Conservation (phyloP, 2,888 invertebrate genomes). For the Axea sp. region DNA sequence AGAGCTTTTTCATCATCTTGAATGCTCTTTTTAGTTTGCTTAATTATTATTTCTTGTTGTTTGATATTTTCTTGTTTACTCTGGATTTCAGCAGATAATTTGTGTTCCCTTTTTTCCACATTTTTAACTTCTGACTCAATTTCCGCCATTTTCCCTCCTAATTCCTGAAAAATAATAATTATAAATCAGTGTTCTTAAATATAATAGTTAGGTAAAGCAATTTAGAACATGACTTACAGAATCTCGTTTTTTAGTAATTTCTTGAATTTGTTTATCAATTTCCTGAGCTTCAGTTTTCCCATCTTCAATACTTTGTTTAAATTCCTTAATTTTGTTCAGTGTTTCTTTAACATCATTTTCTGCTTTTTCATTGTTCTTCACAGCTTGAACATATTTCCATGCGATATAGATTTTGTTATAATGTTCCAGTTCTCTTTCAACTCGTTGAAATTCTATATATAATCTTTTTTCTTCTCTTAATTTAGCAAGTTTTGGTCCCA, state of each 20-base stretch:
- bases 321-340: constrained; percentile 82
- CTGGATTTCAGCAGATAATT: constrained; percentile 83
- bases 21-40: constrained; percentile 84
- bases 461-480: constrained; percentile 91
- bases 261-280: constrained; percentile 82
- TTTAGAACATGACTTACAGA: constrained; percentile 83
- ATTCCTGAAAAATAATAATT: constrained; percentile 80
- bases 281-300: constrained; percentile 81
- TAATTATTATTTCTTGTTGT: constrained; percentile 85
- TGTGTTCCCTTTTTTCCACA: constrained; percentile 85
- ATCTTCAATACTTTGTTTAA: constrained; percentile 81
- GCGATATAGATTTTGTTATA: constrained; percentile 87
- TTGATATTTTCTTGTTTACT: constrained; percentile 84
- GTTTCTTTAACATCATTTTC: constrained; percentile 81
- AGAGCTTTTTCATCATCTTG: constrained; percentile 85
- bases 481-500: constrained; percentile 93
- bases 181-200: neutral
- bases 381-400: constrained; percentile 84
- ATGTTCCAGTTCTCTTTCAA: constrained; percentile 91
- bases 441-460: constrained; percentile 93
- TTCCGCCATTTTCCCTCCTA: constrained; percentile 83
- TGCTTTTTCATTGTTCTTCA: constrained; percentile 81
- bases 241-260: constrained; percentile 84
- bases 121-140: constrained; percentile 84
- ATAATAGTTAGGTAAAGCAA: too few relatives aligned